These are phyloP conservation scores for Leucania comma DNA, from an alignment of 2,888 invertebrate species.

Conservation along the genomic window DNA sequence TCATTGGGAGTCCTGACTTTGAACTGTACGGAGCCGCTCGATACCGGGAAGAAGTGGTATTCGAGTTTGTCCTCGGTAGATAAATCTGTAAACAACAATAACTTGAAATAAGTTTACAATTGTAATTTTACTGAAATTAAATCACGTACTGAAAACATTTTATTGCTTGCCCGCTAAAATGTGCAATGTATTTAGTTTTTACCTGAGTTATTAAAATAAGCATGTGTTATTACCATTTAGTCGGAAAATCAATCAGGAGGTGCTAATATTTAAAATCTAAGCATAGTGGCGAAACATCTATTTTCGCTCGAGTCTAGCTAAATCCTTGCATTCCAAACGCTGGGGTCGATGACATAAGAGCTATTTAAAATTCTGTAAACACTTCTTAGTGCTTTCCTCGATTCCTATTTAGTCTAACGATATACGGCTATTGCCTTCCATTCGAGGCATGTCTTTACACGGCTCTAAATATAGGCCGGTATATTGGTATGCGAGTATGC, in stretches of 20 bases:
- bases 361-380: conserved; percentile 66
- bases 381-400: conserved; percentile 63
- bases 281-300: conserved; percentile 3
- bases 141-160: neutral
- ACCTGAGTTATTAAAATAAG: neutral
- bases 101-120: neutral
- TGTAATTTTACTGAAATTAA: neutral
- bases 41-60: conserved; percentile 95
- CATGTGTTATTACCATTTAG: neutral
- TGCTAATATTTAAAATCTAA: conserved; percentile 5
- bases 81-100: conserved; percentile 92
- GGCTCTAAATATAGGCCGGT: conserved; percentile 80
- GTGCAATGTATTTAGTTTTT: neutral
- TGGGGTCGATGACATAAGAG: conserved; percentile 49
- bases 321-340: conserved; percentile 18
- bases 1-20: conserved; percentile 95
- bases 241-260: conserved; percentile 3
- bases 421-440: conserved; percentile 70
- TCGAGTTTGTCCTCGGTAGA: conserved; percentile 95
- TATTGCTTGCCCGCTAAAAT: neutral
- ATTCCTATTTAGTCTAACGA: conserved; percentile 69
- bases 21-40: conserved; percentile 93
- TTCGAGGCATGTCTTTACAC: conserved; percentile 73
- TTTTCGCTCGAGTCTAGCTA: conserved; percentile 10
- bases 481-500: conserved; percentile 76